Evolutionary conservation across 2,113 vertebrate species (phyloP).

Genomic region (Helogale parvula): DNA sequence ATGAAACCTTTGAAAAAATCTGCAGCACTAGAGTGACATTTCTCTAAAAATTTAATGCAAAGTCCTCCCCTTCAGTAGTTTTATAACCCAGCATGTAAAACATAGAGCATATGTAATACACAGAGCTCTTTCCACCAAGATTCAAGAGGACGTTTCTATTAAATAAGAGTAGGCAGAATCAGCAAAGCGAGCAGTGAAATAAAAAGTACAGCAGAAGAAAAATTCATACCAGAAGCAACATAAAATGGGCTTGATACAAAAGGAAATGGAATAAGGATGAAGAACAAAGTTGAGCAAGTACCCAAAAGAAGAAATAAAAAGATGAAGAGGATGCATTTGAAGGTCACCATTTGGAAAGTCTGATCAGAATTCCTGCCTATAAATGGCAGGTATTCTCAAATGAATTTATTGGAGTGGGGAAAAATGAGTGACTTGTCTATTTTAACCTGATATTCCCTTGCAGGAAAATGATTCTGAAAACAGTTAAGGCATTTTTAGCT

Average conservation of each 20-base stretch:
- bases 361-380: neutral
- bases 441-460: neutral
- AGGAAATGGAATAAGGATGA: neutral
- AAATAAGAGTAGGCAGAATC: neutral
- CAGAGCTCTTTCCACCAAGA: neutral
- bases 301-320: neutral
- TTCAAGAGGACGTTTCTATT: neutral
- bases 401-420: neutral
- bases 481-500: neutral
- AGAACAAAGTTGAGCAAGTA: neutral
- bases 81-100: neutral
- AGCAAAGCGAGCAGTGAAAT: neutral
- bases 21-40: neutral
- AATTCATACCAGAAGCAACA: neutral
- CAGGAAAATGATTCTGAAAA: neutral
- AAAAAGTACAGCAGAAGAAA: neutral
- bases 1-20: neutral
- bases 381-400: neutral
- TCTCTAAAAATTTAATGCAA: neutral
- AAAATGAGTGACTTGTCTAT: neutral
- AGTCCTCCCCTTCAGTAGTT: neutral
- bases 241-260: neutral
- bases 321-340: neutral
- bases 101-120: neutral
- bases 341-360: neutral